phyloP scores from a whole-genome alignment of 2,797 vertebrate species.

The Darevskia mixta region DNA sequence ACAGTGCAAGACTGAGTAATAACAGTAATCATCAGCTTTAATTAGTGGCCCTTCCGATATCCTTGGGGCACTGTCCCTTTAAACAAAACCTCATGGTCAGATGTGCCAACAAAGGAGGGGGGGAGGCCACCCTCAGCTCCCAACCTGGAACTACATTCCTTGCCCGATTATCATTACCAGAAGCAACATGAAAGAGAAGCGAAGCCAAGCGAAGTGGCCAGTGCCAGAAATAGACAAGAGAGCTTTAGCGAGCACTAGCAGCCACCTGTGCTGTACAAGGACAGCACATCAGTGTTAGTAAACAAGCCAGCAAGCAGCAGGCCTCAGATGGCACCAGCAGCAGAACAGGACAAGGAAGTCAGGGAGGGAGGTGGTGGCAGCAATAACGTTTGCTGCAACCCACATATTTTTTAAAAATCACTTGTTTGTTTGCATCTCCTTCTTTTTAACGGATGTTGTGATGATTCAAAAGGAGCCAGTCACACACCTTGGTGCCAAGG shows the following conservation, averaged over 20 bases:
- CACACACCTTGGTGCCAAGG: not conserved
- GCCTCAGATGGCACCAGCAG: not conserved
- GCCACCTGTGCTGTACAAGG: fast-evolving
- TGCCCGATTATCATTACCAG: not conserved
- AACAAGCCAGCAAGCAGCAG: constrained; percentile 1
- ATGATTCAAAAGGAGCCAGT: constrained; percentile 1
- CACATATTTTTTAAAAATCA: not conserved
- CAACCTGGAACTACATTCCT: not conserved
- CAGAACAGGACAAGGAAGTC: not conserved
- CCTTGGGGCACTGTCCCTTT: not conserved
- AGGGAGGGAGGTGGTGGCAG: not conserved
- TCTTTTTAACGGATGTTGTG: not conserved
- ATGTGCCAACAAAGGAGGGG: not conserved
- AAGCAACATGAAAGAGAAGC: not conserved
- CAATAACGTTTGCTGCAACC: not conserved
- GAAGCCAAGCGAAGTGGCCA: not conserved
- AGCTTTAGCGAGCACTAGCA: constrained; percentile 9
- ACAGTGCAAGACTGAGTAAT: constrained; percentile 1
- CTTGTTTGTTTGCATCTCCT: not conserved
- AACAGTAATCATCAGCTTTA: constrained; percentile 17
- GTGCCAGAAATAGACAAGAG: not conserved
- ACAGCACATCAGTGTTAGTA: not conserved
- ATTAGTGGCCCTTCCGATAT: constrained; percentile 16
- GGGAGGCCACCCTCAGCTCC: not conserved
- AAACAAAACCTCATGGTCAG: constrained; percentile 21